Evolutionary conservation across 2,888 invertebrate species (phyloP), one percentile per base, ranked within the genome.

Genomic region (Folsomia candida): DNA sequence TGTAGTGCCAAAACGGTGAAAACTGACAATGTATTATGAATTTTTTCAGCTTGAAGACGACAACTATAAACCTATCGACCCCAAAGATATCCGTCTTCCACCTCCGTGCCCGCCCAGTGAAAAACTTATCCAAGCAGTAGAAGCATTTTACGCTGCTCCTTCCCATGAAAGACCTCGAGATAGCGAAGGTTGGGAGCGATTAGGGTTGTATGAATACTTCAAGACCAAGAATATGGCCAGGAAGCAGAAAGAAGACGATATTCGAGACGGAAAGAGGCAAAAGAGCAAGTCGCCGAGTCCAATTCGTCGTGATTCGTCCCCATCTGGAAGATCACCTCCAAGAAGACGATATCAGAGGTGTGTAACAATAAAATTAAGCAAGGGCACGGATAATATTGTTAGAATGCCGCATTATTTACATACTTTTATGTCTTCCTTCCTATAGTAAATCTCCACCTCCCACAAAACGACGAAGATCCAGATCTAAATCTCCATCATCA

Each of bases 201-300:
- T 97, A 81, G 97, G 96, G 75, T 86, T 99, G 68, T 97, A 96
- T 83, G 98, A 99, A 85, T 99, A 96, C 85, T 97, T 94, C 85
- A 94, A 95, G 85, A 94, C 95, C 4, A 99, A 98, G 85, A 93
- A 94, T 83, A 88, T 90, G 72, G 94, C 96, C 1, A 89, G 90
- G 79, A 93, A 93, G 82, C 89, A 91, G 81, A 94, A 94, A 82
- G 92, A 94, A 81, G 92, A 93, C 75, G 91, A 91, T 67, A 89
- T 94, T 69, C 86, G 86, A 24, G 87, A 87, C 66, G 93, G 93
- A 20, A 81, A 87, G 62, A 85, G 93, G 71, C 86, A 81, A 24
- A 81, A 79, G 81, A 92, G 93, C 0, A 88, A 88, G 78, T 91
- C 92, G 1, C 92, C 93, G 0, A 90, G 90, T 74, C 94, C 93